These are phyloP conservation scores for Zootoca vivipara DNA, from an alignment of 2,113 vertebrate genomes.

Conservation along the genomic window DNA sequence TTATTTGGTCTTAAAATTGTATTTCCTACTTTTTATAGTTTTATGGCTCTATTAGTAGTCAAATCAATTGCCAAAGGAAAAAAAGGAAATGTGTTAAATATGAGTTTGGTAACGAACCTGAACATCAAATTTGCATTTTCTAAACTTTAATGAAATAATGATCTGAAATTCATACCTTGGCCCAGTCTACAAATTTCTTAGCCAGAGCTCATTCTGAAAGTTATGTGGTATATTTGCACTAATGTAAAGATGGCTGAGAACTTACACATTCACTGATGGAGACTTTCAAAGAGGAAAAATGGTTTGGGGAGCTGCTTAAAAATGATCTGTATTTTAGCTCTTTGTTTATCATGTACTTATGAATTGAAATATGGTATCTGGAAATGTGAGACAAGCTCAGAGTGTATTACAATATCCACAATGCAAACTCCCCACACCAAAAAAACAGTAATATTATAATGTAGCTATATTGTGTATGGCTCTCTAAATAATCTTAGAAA, in stretches of 20 bases:
- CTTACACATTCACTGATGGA: not conserved
- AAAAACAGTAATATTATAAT: slow-evolving; percentile 26
- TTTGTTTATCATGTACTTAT: slow-evolving; percentile 5
- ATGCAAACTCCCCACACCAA: slow-evolving; percentile 6
- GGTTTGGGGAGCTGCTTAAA: not conserved
- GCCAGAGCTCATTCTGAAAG: not conserved
- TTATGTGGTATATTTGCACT: not conserved
- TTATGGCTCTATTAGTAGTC: not conserved
- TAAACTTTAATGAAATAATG: slow-evolving; percentile 16
- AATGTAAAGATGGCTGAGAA: not conserved
- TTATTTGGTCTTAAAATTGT: not conserved
- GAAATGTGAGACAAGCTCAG: not conserved
- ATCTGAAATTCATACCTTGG: slow-evolving; percentile 1
- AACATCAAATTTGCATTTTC: not conserved
- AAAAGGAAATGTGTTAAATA: not conserved
- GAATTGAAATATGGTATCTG: slow-evolving; percentile 28
- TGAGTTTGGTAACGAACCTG: not conserved
- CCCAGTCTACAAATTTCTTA: not conserved
- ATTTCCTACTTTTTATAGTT: not conserved
- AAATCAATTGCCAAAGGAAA: slow-evolving; percentile 6
- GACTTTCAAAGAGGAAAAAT: slow-evolving; percentile 26
- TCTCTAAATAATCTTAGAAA: slow-evolving; percentile 48
- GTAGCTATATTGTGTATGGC: slow-evolving; percentile 38
- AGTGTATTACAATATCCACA: slow-evolving; percentile 46
- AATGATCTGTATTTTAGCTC: slow-evolving; percentile 1